These are phyloP conservation scores for Drosophila paranaensis DNA, from an alignment of 2,888 invertebrate genomes.

Conservation along the genomic window DNA sequence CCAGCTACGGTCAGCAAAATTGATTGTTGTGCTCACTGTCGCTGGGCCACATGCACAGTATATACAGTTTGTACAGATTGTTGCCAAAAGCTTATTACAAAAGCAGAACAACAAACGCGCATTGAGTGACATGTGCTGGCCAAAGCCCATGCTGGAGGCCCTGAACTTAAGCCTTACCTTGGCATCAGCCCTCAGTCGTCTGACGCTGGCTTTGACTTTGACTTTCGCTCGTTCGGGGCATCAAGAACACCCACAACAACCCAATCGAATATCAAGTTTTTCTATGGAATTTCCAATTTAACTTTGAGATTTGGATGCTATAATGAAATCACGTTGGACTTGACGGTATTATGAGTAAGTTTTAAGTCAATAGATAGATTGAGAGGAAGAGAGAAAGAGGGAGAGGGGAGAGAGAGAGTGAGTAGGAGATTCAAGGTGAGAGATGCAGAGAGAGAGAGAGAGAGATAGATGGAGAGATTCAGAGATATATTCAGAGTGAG, in stretches of 20 bases:
- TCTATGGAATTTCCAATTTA: not conserved
- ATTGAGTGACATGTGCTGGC: not conserved
- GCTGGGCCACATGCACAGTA: not conserved
- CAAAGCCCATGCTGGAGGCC: not conserved
- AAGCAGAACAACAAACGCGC: slow-evolving; percentile 1
- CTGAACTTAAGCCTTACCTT: slow-evolving; percentile 1
- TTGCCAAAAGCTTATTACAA: not conserved
- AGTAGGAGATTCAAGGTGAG: too few species aligned
- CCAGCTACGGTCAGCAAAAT: slow-evolving; percentile 29
- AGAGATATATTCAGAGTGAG: too few species aligned
- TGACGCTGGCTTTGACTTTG: not conserved
- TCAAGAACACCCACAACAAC: slow-evolving; percentile 3
- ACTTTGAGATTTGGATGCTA: not conserved
- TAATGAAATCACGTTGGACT: not conserved
- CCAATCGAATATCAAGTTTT: not conserved
- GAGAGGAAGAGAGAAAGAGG: too few species aligned
- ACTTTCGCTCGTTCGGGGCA: not conserved
- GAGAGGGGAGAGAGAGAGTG: too few species aligned
- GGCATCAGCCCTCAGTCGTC: not conserved
- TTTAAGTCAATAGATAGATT: not conserved
- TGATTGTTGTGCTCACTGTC: not conserved
- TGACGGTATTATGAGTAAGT: not conserved
- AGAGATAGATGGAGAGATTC: too few species aligned
- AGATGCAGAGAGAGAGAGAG: too few species aligned
- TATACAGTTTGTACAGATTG: not conserved